These are phyloP conservation scores for Catonia carolina DNA, from an alignment of 2,888 invertebrate species.

Conservation along the genomic window DNA sequence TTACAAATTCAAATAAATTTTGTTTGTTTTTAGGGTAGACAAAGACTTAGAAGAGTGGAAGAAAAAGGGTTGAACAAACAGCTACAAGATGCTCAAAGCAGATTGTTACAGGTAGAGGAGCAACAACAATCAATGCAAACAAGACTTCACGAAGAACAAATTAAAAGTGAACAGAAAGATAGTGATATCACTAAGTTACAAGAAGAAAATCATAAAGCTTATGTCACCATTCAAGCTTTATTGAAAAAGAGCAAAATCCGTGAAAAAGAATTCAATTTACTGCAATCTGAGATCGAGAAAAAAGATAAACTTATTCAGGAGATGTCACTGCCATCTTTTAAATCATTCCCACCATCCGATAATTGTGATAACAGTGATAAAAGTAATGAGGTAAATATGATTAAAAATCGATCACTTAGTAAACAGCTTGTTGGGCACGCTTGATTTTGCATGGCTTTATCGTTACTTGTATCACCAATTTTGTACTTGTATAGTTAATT, in stretches of 20 bases:
- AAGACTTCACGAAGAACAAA: conserved; percentile 1
- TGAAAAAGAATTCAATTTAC: conserved; percentile 35
- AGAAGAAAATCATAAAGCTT: conserved; percentile 43
- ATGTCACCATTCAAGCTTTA: conserved; percentile 43
- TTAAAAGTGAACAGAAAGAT: neutral
- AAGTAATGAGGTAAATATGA: neutral
- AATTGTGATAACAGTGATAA: neutral
- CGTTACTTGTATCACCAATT: too few species aligned
- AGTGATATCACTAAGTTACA: conserved; percentile 36
- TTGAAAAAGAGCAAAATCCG: conserved; percentile 49
- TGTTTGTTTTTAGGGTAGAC: neutral
- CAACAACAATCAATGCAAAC: neutral
- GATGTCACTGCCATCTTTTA: neutral
- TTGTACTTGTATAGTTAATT: too few species aligned
- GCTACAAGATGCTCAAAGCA: conserved; percentile 8
- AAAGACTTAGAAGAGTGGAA: neutral
- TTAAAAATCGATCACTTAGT: too few species aligned
- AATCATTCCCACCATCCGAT: neutral
- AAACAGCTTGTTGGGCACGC: too few species aligned
- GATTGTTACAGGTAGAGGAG: conserved; percentile 2
- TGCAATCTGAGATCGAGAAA: neutral
- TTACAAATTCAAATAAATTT: too few species aligned
- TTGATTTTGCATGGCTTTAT: too few species aligned
- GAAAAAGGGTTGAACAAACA: neutral
- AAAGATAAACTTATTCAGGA: neutral